A percentile compares a stretch with the other conserved stretches of the same genome.
Conservation (phyloP, 2,888 invertebrate genomes). For the Drosophila neonasuta region DNA sequence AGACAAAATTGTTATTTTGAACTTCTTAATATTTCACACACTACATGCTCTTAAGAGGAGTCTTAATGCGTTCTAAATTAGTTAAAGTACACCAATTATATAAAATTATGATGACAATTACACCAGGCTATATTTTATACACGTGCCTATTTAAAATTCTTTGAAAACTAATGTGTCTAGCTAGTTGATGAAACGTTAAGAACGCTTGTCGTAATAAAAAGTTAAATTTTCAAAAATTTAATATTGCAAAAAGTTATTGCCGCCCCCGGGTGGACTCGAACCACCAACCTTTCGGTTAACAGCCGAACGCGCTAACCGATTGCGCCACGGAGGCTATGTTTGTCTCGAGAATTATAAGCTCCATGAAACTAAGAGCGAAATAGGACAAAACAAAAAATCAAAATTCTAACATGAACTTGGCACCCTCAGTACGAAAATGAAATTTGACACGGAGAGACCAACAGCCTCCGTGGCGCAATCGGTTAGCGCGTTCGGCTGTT, state of each 20-base stretch:
- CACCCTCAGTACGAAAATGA: background rate
- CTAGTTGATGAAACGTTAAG: too few species aligned
- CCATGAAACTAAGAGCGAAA: background rate
- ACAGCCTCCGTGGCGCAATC: constrained; percentile 92
- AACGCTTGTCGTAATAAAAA: background rate
- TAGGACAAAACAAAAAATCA: background rate
- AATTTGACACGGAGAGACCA: background rate
- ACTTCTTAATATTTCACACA: too few species aligned
- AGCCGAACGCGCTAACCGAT: constrained; percentile 99
- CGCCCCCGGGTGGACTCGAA: constrained; percentile 98
- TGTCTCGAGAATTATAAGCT: background rate
- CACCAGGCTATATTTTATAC: background rate
- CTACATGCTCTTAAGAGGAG: background rate
- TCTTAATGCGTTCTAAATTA: background rate
- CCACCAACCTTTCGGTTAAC: constrained; percentile 99
- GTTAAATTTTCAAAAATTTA: background rate
- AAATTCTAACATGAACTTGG: background rate
- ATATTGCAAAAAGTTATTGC: background rate
- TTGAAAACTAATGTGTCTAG: background rate
- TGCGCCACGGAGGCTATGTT: constrained; percentile 89
- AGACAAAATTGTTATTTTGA: too few species aligned
- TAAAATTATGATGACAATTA: background rate
- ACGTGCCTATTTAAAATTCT: background rate
- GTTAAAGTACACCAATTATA: background rate
- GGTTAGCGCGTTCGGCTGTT: constrained; percentile 99